phyloP scores from a whole-genome alignment of 2,113 vertebrate species.

The Tichodroma muraria region DNA sequence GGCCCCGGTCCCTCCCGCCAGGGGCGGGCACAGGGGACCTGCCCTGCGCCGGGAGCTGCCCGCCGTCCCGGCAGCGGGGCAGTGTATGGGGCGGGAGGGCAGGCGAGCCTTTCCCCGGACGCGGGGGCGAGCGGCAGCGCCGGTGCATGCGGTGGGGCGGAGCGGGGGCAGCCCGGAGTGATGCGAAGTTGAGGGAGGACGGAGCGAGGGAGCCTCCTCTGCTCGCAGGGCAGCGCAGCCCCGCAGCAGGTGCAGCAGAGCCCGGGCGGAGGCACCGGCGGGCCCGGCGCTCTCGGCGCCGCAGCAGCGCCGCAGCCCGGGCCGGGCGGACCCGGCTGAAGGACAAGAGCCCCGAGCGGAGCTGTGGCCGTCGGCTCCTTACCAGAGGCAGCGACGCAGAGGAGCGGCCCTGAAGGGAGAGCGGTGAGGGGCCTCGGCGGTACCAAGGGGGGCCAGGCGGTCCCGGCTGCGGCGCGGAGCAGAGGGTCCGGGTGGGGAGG shows the following conservation, averaged over 20 bases:
- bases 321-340: neutral
- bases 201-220: neutral
- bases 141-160: neutral
- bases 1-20: neutral
- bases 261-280: neutral
- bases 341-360: neutral
- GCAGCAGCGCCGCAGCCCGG: slow-evolving; percentile 4
- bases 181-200: slow-evolving; percentile 48
- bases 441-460: neutral
- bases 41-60: neutral
- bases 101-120: neutral
- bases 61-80: neutral
- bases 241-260: slow-evolving; percentile 24
- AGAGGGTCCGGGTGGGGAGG: neutral
- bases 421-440: neutral
- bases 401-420: slow-evolving; percentile 2
- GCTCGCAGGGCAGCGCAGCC: neutral
- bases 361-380: neutral
- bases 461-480: neutral
- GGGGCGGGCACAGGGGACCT: slow-evolving; percentile 17
- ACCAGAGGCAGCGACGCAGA: neutral
- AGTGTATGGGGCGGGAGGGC: neutral
- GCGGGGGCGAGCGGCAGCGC: neutral
- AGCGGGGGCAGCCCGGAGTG: neutral
- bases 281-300: neutral